Evolutionary conservation across 2,113 vertebrate genomes (phyloP), one percentile per base, ranked within the genome.

Genomic region (Stigmatopora argus): DNA sequence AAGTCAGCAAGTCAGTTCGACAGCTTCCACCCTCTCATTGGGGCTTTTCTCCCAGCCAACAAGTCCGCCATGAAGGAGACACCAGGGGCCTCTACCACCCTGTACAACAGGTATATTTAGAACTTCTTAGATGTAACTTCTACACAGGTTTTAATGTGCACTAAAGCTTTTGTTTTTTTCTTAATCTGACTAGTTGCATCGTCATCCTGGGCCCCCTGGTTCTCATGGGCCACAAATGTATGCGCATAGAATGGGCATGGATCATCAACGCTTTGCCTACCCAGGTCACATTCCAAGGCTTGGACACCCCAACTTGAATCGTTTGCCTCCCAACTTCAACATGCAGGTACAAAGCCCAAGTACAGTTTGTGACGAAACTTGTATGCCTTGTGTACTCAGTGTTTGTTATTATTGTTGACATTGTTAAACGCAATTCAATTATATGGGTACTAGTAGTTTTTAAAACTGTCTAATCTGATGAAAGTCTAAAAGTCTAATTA

Each of bases 331-430:
- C 70, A 90, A 89, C 77, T 95, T 92, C 71, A 87, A 86, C 65
- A 87, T 95, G 87, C 96, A 96, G 94, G 96, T 97, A 82, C 48
- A 19, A 64, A 64, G 46, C 48, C 31, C 41, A 41, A 41, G 10
- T 45, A 23, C n/a, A n/a, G 18, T 56, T 56, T 15, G 15, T 15
- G 13, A 6, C 21, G 6, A 56, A 56, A 56, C 5, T 9, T 41
- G 7, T 41, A 41, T 41, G 38, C 38, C 38, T 41, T 41, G 6
- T 41, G 9, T 38, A 38, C 4, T 38, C 35, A 38, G 7, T 38
- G 35, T 38, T 38, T 38, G 7, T 41, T 10, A 41, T 41, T 41
- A 41, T 41, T 41, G 38, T 8, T 41, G 9, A 41, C 9, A 41
- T 41, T 41, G 38, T 8, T 41, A 41, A 41, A 41, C 38, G 38